Evolutionary conservation across 2,888 invertebrate genomes (phyloP).

Genomic region (Yponomeuta cagnagella): DNA sequence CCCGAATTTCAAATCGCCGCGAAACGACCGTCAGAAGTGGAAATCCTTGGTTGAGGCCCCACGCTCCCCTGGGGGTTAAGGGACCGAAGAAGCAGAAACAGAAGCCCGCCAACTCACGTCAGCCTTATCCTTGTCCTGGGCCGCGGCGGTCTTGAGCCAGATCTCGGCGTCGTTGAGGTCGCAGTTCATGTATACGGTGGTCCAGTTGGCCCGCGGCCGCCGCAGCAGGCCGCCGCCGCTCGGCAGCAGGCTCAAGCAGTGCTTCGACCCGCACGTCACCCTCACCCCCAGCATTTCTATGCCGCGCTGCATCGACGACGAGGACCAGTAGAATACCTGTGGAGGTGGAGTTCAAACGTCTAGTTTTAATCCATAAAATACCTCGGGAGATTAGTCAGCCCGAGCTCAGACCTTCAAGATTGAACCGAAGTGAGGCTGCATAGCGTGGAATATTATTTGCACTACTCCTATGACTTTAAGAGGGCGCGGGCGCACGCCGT

Average conservation of each 20-base stretch:
- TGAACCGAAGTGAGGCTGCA: too few relatives aligned
- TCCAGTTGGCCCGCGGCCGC: conserved; percentile 92
- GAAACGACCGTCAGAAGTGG: too few relatives aligned
- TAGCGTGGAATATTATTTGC: too few relatives aligned
- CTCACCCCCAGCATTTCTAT: conserved; percentile 89
- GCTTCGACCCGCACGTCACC: conserved; percentile 88
- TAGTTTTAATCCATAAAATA: not conserved
- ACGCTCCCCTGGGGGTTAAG: too few relatives aligned
- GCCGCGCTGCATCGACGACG: conserved; percentile 95
- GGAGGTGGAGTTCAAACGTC: not conserved
- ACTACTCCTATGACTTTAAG: too few relatives aligned
- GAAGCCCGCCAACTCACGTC: conserved; percentile 31
- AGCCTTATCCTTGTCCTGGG: conserved; percentile 36
- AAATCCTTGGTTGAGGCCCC: too few relatives aligned
- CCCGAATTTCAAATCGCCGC: too few relatives aligned
- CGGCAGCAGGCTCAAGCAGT: conserved; percentile 82
- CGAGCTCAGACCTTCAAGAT: too few relatives aligned
- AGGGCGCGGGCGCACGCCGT: too few relatives aligned
- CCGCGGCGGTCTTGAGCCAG: conserved; percentile 89
- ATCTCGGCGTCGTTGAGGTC: conserved; percentile 94
- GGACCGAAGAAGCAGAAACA: too few relatives aligned
- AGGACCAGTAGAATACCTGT: conserved; percentile 96
- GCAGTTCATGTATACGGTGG: conserved; percentile 94
- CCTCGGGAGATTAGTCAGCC: too few relatives aligned
- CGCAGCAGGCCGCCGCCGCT: conserved; percentile 89